These are phyloP conservation scores for Manis javanica DNA, from an alignment of 2,797 vertebrate genomes.

Conservation along the genomic window DNA sequence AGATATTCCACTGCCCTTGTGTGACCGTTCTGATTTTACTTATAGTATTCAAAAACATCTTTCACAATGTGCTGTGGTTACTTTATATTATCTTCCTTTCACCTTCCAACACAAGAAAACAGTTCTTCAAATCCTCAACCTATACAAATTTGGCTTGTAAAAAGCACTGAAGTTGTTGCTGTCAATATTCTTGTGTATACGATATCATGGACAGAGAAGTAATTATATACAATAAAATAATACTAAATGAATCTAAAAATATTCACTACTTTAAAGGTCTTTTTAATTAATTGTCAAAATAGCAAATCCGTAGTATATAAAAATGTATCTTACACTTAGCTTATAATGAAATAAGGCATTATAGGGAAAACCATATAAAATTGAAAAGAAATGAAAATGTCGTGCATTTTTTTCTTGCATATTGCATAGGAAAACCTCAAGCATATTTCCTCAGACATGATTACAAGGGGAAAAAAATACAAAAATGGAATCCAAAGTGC, in stretches of 20 bases:
- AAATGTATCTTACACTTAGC: not conserved
- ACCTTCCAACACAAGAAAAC: not conserved
- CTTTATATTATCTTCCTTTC: not conserved
- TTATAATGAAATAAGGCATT: not conserved
- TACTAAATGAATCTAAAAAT: not conserved
- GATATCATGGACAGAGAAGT: not conserved
- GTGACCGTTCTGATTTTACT: not conserved
- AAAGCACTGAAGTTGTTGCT: not conserved
- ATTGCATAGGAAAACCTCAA: not conserved
- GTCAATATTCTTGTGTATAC: not conserved
- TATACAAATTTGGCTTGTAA: not conserved
- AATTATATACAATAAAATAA: conserved; percentile 15
- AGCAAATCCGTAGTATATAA: not conserved
- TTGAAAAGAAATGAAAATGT: not conserved
- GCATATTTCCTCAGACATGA: not conserved
- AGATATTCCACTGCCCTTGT: not conserved
- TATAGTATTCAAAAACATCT: not conserved
- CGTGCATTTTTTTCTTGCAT: not conserved
- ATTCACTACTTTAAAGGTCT: not conserved
- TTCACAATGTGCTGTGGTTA: not conserved
- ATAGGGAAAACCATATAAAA: not conserved
- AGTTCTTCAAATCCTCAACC: not conserved
- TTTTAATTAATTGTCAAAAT: not conserved
- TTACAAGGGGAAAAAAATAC: not conserved
- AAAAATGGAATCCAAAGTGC: not conserved